Percentiles rank a stretch among this genome's conserved stretches.
Evolutionary conservation across 2,888 invertebrate genomes (phyloP).

Genomic region (Orchestes rusci): DNA sequence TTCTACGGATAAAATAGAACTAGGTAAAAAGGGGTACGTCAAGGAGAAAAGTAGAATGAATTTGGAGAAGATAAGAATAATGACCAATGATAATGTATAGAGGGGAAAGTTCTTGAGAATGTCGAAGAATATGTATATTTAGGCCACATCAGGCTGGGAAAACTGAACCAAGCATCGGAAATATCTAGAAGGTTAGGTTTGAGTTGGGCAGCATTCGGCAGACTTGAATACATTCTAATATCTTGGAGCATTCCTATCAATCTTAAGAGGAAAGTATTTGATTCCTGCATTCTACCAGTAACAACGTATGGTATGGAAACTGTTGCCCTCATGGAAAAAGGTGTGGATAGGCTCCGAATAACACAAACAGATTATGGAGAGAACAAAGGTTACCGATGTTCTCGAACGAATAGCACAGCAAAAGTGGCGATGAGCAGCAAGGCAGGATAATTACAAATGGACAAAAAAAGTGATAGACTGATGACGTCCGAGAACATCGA

Average conservation of each 20-base stretch:
- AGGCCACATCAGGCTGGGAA: not conserved
- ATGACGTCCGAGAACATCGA: not conserved
- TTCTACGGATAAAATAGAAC: too few species aligned
- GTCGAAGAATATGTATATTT: not conserved
- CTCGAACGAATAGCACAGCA: not conserved
- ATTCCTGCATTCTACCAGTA: too few species aligned
- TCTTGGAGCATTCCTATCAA: conserved; percentile 2
- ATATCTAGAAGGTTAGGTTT: not conserved
- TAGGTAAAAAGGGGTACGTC: too few species aligned
- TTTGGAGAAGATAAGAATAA: not conserved
- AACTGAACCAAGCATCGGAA: not conserved
- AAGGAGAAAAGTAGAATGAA: too few species aligned
- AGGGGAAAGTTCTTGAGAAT: not conserved
- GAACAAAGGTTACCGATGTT: not conserved
- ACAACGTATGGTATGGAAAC: too few species aligned
- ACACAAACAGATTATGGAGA: not conserved
- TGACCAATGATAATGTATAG: not conserved
- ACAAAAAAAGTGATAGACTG: not conserved
- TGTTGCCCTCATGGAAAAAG: not conserved
- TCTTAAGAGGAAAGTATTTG: too few species aligned
- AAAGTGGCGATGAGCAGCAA: not conserved
- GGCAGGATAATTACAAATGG: not conserved
- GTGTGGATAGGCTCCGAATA: not conserved
- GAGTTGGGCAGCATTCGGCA: too few species aligned
- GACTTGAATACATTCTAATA: conserved; percentile 9